These are phyloP conservation scores for Dichetophora obliterata DNA, from an alignment of 2,888 invertebrate genomes.

Conservation along the genomic window DNA sequence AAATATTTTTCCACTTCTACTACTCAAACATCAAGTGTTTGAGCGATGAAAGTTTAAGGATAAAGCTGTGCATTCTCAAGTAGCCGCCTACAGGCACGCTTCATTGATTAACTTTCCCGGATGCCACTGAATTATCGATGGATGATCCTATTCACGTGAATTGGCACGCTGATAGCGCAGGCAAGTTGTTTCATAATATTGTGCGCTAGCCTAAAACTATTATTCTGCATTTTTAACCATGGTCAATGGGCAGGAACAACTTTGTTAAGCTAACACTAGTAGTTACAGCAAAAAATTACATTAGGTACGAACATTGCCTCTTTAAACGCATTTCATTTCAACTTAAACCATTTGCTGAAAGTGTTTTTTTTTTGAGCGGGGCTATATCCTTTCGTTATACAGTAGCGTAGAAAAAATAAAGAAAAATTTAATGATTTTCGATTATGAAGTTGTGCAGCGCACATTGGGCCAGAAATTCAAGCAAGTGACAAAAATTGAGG, in stretches of 20 bases:
- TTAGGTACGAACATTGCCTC: neutral
- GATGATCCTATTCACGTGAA: neutral
- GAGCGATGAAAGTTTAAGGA: no score
- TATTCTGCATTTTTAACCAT: constrained; percentile 1
- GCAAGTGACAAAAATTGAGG: no score
- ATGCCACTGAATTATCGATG: neutral
- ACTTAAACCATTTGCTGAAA: no score
- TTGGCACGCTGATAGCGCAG: neutral
- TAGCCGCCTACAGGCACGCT: neutral
- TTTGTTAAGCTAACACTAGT: neutral
- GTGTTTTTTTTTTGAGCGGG: no score
- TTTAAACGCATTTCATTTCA: neutral
- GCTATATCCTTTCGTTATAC: no score
- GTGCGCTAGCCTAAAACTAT: neutral
- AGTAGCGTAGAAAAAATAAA: no score
- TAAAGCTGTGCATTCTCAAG: neutral
- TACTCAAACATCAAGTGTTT: no score
- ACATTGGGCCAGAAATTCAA: no score
- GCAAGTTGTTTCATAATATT: neutral
- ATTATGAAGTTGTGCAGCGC: no score
- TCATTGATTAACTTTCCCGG: neutral
- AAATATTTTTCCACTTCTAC: no score
- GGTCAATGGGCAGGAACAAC: neutral
- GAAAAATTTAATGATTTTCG: no score
- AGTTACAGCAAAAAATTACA: neutral